Evolutionary conservation across 2,113 vertebrate genomes (phyloP), one percentile per base, ranked within the genome.

Genomic region (Nerophis lumbriciformis): DNA sequence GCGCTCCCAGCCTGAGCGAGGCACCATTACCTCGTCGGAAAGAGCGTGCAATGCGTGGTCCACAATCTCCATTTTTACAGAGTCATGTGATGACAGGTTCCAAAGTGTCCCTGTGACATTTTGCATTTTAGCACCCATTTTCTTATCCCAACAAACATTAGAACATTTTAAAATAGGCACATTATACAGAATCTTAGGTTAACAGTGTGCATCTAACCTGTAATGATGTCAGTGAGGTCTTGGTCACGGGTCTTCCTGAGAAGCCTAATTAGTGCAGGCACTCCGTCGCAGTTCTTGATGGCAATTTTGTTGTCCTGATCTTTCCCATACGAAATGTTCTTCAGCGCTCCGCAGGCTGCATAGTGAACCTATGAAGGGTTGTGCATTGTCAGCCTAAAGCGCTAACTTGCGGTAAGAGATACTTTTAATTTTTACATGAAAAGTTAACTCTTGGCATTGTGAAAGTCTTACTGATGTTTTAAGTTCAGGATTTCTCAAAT

Each of bases 41-140:
- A 99, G 85, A 12, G 95, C 94, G 0, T 96, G 93, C 67, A 99
- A 83, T 0, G 96, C 96, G 0, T 97, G 92, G 68, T 98, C 96
- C 83, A 99, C 95, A 0, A 99, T 97, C 85, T 96, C 95, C 96
- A 98, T 99, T 80, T 98, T 97, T 73, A 98, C 94, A 1, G 94
- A 94, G 81, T 99, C 97, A 0, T 97, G 93, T 0, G 97, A 99
- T 4, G 97, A 99, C 65, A 99, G 85, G 82, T 99, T 99, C 97
- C 97, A 99, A 63, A 98, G 87, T 0, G 96, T 98, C 47, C 94
- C 97, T 98, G 79, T 9, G n/a, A 57, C 16, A 21, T 45, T 57
- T 57, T 42, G 38, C 16, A 57, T 19, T 57, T 57, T 12, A 3
- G 42, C 7, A 21, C 4, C 0, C 10, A n/a, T 35, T 48, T 48